Evolutionary conservation across 2,888 invertebrate genomes (phyloP), one percentile per base, ranked within the genome.

Genomic region (Scrobipalpa atriplicella): DNA sequence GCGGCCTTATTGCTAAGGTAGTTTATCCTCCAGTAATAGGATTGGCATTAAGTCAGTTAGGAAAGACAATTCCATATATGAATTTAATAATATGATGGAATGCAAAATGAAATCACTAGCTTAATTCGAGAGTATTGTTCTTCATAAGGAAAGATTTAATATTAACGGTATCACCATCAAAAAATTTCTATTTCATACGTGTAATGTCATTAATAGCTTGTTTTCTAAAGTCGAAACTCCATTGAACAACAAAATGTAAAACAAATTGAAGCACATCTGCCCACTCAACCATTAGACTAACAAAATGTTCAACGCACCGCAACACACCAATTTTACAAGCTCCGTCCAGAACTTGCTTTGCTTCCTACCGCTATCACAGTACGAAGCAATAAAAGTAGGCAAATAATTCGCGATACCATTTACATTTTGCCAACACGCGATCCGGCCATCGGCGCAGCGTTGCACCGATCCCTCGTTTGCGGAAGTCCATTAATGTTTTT

Each of bases 401-500:
- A 85, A 85, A 86, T 85, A 85, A 82, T 81, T 80, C 76, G 79
- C 75, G 78, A 79, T 73, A 74, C 70, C 74, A 85, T 88, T 87
- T 83, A 85, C 87, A 85, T 87, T 76, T 73, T 68, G 69, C 69
- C 68, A 72, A 73, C 82, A 84, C 82, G 85, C 84, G 76, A 86
- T 79, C 62, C 69, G 56, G 66, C 71, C 71, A 71, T 70, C 67
- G 68, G 63, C 67, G 68, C 64, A 38, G 52, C 64, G 63, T 56
- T 67, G 56, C 69, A 70, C 68, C 73, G 77, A 75, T 73, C 75
- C 75, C 73, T 74, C 69, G 71, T 71, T 75, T 75, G 77, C 80
- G 82, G 83, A 86, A 82, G 76, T 84, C 78, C 86, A 87, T 88
- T 88, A 83, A 83, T 79, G 84, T 82, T 83, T 84, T 78, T 75